Evolutionary conservation across 2,888 invertebrate species (phyloP), one percentile per base, ranked within the genome.

Genomic region (Parnassius orleans): DNA sequence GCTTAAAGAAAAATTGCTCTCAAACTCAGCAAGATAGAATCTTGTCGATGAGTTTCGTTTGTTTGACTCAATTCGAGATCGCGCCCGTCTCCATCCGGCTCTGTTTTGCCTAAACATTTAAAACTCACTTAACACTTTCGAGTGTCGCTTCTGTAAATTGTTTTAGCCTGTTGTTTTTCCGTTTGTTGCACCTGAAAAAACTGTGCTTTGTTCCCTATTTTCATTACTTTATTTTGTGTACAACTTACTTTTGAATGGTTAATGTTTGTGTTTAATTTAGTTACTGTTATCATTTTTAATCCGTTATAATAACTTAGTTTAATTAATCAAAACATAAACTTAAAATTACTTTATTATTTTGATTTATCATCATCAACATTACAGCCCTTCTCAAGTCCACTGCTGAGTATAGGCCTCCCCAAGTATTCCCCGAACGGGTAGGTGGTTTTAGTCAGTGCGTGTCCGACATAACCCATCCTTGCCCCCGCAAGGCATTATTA

Each of bases 1-100:
- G 91, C 86, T 91, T 87, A 90, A 86, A 88, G 90, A 91, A 90
- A 90, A 91, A 90, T 89, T 87, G 83, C 81, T 87, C 87, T 87
- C 86, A 86, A 89, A 89, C 83, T 88, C 85, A 72, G 79, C 76
- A 80, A 77, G 87, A 90, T 87, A 84, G 83, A 80, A 87, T 88
- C 85, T 81, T 85, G 89, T 86, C 86, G 78, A 88, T 87, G 86
- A 87, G 84, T 86, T 86, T 79, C 80, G 85, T 87, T 86, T 82
- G 83, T 85, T 83, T 81, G 76, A 85, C 84, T 86, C 83, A 81
- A 86, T 86, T 85, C 73, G 75, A 75, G 71, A 71, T 67, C 70
- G 74, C 72, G 72, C 66, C 69, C 64, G 46, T 57, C n/a, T 54
- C 63, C 66, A 69, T 65, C 66, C 65, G 68, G 61, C 65, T 65